These are phyloP conservation scores for Dryomyza anilis DNA, from an alignment of 2,888 invertebrate species.

Conservation along the genomic window DNA sequence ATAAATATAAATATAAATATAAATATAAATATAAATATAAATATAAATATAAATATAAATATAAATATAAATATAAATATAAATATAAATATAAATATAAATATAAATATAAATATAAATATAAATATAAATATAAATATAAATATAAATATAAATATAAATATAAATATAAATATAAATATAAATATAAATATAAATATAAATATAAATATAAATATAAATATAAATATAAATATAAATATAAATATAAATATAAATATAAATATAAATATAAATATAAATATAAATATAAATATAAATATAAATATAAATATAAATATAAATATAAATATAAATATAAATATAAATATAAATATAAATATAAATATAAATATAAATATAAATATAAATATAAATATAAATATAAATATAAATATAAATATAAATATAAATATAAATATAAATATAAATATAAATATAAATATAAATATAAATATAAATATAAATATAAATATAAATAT, in stretches of 20 bases:
- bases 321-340: neutral
- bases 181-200: neutral
- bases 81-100: neutral
- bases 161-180: neutral
- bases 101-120: neutral
- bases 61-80: neutral
- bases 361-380: neutral
- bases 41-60: neutral
- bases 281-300: neutral
- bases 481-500: too few species aligned
- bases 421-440: too few species aligned
- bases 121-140: neutral
- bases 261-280: neutral
- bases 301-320: neutral
- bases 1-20: neutral
- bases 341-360: neutral
- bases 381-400: neutral
- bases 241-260: neutral
- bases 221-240: neutral
- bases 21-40: neutral
- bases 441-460: too few species aligned
- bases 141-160: neutral
- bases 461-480: too few species aligned
- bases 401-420: neutral
- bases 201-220: neutral